Percentiles rank a stretch among this genome's conserved stretches.
Conservation (phyloP, 2,888 invertebrate species). For the Hydriomena furcata region DNA sequence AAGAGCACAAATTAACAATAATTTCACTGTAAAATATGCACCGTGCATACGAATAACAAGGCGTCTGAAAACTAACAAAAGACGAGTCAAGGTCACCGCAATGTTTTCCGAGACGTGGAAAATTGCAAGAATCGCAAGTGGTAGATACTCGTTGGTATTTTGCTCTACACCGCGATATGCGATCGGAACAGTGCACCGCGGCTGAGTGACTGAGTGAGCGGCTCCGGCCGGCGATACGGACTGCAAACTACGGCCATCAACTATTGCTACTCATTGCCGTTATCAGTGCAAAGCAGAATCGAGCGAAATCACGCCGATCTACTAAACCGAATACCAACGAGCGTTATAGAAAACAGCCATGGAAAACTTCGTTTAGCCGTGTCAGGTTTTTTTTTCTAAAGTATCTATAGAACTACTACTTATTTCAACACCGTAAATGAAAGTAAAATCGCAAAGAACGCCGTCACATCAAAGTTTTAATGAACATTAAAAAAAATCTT, state of each 20-base stretch:
- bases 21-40: slow-evolving; percentile 33
- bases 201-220: slow-evolving; percentile 45
- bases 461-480: not conserved
- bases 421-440: slow-evolving; percentile 12
- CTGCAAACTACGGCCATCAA: slow-evolving; percentile 17
- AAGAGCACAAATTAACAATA: slow-evolving; percentile 15
- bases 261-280: slow-evolving; percentile 49
- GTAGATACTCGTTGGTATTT: too few relatives aligned
- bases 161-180: slow-evolving; percentile 28
- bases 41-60: slow-evolving; percentile 19
- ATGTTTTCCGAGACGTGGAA: slow-evolving; percentile 65
- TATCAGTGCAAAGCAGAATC: slow-evolving; percentile 69
- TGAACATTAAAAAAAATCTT: slow-evolving; percentile 1
- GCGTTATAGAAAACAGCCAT: slow-evolving; percentile 19
- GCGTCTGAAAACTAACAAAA: slow-evolving; percentile 50
- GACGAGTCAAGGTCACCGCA: slow-evolving; percentile 68
- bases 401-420: too few relatives aligned
- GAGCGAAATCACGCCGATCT: slow-evolving; percentile 54
- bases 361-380: not conserved
- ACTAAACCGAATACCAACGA: slow-evolving; percentile 29
- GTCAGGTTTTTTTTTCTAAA: slow-evolving; percentile 1
- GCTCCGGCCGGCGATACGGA: slow-evolving; percentile 9
- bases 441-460: slow-evolving; percentile 12
- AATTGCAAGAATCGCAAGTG: slow-evolving; percentile 44
- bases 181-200: slow-evolving; percentile 46